A percentile compares a stretch with the other conserved stretches of the same genome.
These are phyloP conservation scores for Dasysyrphus albostriatus DNA, from an alignment of 2,888 invertebrate genomes.

Conservation along the genomic window DNA sequence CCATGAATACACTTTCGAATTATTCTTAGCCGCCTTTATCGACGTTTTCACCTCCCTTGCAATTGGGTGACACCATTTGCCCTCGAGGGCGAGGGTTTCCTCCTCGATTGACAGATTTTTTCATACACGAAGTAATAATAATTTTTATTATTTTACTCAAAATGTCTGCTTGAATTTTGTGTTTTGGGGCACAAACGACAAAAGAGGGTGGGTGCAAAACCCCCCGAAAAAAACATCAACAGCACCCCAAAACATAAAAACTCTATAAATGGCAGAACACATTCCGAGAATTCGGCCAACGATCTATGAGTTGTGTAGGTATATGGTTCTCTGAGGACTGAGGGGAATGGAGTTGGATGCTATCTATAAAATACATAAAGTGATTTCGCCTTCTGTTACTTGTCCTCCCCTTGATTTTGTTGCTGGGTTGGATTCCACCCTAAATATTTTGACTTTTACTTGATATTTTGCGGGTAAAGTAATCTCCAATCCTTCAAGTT, in stretches of 20 bases:
- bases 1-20: constrained; percentile 70
- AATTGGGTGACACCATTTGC: constrained; percentile 45
- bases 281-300: constrained; percentile 64
- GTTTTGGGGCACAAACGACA: not conserved
- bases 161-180: constrained; percentile 54
- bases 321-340: not conserved
- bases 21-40: constrained; percentile 45
- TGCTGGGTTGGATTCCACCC: constrained; percentile 15
- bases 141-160: constrained; percentile 42
- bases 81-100: constrained; percentile 9
- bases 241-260: constrained; percentile 4
- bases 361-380: constrained; percentile 18
- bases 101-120: constrained; percentile 46
- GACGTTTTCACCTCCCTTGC: constrained; percentile 38
- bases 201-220: constrained; percentile 7
- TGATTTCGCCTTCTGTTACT: constrained; percentile 19
- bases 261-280: constrained; percentile 42
- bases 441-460: constrained; percentile 58
- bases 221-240: constrained; percentile 21
- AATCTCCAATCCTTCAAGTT: constrained; percentile 47
- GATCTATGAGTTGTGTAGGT: constrained; percentile 26
- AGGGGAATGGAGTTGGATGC: constrained; percentile 23
- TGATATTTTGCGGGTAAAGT: constrained; percentile 34
- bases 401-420: constrained; percentile 10
- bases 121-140: constrained; percentile 63